phyloP scores from a whole-genome alignment of 2,888 invertebrate species.

The Cryptus armator region DNA sequence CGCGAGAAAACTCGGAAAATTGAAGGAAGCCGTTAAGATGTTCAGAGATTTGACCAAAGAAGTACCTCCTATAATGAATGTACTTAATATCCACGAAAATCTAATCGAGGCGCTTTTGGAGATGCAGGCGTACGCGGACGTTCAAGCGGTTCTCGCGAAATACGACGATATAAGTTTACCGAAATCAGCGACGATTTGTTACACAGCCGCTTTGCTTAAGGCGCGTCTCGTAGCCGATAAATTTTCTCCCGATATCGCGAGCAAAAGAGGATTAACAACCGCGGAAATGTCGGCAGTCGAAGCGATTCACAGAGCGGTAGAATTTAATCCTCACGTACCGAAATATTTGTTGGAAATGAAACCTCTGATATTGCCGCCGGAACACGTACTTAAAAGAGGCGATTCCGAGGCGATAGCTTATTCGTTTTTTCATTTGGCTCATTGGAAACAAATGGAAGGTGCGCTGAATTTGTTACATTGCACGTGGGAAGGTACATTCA shows the following conservation, averaged over 20 bases:
- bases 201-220: constrained; percentile 97
- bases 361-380: constrained; percentile 97
- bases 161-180: constrained; percentile 97
- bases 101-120: constrained; percentile 97
- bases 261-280: constrained; percentile 92
- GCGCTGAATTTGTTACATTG: constrained; percentile 95
- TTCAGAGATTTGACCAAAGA: constrained; percentile 98
- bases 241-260: constrained; percentile 94
- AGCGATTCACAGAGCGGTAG: constrained; percentile 97
- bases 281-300: constrained; percentile 97
- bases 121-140: constrained; percentile 98
- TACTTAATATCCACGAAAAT: constrained; percentile 97
- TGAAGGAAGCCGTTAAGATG: constrained; percentile 98
- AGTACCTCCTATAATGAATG: constrained; percentile 97
- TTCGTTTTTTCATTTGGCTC: constrained; percentile 97
- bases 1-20: constrained; percentile 95
- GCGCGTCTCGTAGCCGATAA: constrained; percentile 96
- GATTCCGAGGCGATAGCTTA: constrained; percentile 99
- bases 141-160: constrained; percentile 95
- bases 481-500: constrained; percentile 97
- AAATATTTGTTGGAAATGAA: constrained; percentile 98
- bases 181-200: constrained; percentile 97
- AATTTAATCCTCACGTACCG: constrained; percentile 99
- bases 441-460: constrained; percentile 99
- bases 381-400: constrained; percentile 97